Percentiles rank a stretch among this genome's conserved stretches.
Evolutionary conservation across 1,140 invertebrate species (phyloP).

Genomic region (Magallana gigas): DNA sequence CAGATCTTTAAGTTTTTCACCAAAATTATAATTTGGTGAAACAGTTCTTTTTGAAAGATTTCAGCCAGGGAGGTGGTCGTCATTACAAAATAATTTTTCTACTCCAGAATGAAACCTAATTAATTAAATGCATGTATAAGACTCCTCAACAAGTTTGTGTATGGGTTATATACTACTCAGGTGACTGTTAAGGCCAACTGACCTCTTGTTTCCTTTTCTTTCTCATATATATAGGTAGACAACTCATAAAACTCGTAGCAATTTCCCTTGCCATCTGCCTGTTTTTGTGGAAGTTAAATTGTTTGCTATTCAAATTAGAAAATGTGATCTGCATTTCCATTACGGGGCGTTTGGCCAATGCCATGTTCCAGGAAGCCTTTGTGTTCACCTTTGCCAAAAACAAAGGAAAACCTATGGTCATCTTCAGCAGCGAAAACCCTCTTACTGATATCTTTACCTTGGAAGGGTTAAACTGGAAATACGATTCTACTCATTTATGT

Average conservation of each 20-base stretch:
- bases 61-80: too few species aligned
- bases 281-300: background rate
- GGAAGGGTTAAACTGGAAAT: background rate
- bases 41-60: too few species aligned
- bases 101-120: too few species aligned
- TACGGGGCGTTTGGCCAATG: slow-evolving; percentile 41
- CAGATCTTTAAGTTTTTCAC: too few species aligned
- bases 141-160: too few species aligned
- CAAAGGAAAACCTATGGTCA: slow-evolving; percentile 26
- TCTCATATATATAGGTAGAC: background rate
- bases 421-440: slow-evolving; percentile 5
- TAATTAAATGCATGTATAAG: too few species aligned
- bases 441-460: slow-evolving; percentile 28
- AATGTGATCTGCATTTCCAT: slow-evolving; percentile 46
- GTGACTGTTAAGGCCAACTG: too few species aligned
- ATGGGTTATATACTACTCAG: too few species aligned
- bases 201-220: background rate
- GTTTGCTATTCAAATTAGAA: background rate
- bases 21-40: too few species aligned
- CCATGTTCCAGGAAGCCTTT: slow-evolving; percentile 57
- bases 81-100: too few species aligned
- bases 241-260: background rate
- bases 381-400: slow-evolving; percentile 35
- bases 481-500: slow-evolving; percentile 15
- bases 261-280: background rate